Evolutionary conservation across 1,140 invertebrate genomes (phyloP).

Genomic region (Polyergus mexicanus): DNA sequence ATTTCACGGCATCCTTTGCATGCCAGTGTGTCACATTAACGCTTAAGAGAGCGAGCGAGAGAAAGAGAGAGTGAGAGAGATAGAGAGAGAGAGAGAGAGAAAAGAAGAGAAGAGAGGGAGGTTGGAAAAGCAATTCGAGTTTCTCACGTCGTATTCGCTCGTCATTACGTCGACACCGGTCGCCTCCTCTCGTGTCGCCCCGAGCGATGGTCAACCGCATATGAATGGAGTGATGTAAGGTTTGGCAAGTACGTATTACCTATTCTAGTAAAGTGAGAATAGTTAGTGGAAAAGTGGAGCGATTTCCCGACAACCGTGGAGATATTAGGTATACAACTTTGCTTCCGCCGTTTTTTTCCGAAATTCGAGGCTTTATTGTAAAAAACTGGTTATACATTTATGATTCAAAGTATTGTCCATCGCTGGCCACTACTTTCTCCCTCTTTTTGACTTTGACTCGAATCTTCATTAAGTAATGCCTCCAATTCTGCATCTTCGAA

Average conservation of each 20-base stretch:
- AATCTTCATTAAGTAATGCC: too few relatives aligned
- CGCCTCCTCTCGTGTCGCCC: neutral
- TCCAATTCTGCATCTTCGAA: too few relatives aligned
- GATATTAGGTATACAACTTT: too few relatives aligned
- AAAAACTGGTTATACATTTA: too few relatives aligned
- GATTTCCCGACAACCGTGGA: neutral
- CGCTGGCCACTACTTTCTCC: too few relatives aligned
- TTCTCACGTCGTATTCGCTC: slow-evolving; percentile 39
- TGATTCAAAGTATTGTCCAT: too few relatives aligned
- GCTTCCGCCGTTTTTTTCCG: too few relatives aligned
- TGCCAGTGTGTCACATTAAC: slow-evolving; percentile 51
- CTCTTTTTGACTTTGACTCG: too few relatives aligned
- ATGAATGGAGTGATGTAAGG: slow-evolving; percentile 44
- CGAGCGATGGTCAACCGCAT: slow-evolving; percentile 55
- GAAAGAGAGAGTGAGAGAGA: neutral
- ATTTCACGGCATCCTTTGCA: slow-evolving; percentile 60
- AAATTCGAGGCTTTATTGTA: too few relatives aligned
- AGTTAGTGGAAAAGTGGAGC: neutral
- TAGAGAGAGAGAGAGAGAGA: neutral
- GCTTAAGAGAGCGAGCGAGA: neutral
- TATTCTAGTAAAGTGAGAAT: neutral
- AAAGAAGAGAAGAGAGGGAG: slow-evolving; percentile 33
- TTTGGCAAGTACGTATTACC: slow-evolving; percentile 54
- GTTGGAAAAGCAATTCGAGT: slow-evolving; percentile 46
- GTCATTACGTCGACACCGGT: slow-evolving; percentile 38